phyloP scores from a whole-genome alignment of 2,888 invertebrate genomes.

The Coecobrya sp. region DNA sequence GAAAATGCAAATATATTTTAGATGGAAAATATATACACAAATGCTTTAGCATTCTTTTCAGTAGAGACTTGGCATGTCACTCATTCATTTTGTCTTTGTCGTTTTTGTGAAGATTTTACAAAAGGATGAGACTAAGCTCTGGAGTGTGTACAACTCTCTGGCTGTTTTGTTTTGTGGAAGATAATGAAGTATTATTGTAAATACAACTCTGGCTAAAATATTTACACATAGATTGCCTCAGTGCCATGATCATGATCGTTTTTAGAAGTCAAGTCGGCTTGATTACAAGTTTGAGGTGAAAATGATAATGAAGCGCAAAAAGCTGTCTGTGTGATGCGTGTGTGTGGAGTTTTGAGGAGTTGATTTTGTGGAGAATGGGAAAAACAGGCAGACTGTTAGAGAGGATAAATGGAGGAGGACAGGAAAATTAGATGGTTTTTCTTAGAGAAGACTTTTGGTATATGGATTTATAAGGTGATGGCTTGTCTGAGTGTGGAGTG shows the following conservation, averaged over 20 bases:
- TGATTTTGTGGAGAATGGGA: neutral
- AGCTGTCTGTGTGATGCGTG: neutral
- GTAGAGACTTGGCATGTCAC: constrained; percentile 38
- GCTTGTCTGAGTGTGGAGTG: too few relatives aligned
- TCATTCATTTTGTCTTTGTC: neutral
- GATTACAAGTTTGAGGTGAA: neutral
- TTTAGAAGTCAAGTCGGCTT: neutral
- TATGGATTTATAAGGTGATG: constrained; percentile 32
- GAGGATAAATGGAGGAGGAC: constrained; percentile 22
- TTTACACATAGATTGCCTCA: neutral
- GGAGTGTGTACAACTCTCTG: too few relatives aligned
- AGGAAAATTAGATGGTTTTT: constrained; percentile 19
- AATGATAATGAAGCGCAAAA: constrained; percentile 18
- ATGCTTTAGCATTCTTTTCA: too few relatives aligned
- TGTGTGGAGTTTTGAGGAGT: neutral
- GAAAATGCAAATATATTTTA: too few relatives aligned
- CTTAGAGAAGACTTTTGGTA: neutral
- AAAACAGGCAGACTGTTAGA: neutral
- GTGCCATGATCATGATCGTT: neutral
- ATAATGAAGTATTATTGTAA: constrained; percentile 16
- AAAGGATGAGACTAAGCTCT: too few relatives aligned
- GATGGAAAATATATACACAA: too few relatives aligned
- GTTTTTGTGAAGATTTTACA: neutral
- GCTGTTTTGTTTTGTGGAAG: neutral
- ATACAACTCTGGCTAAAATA: neutral